Percentiles rank a stretch among this genome's conserved stretches.
Evolutionary conservation across 2,797 vertebrate species (phyloP).

Genomic region (Chaunax sp.): DNA sequence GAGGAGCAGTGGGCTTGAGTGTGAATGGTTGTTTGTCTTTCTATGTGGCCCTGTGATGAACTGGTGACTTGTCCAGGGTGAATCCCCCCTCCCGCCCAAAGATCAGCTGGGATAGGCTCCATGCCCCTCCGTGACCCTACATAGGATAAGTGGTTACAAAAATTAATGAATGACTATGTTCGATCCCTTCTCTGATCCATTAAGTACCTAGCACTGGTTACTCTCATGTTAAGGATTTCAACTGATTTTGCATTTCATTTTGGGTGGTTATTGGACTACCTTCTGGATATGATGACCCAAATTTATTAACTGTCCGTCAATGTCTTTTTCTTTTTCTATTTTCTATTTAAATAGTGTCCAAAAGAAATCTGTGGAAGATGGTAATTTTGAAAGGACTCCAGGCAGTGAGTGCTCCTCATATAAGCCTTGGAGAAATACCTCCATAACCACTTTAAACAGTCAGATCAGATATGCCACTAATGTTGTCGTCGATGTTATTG

Average conservation of each 20-base stretch:
- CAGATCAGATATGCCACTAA: conserved; percentile 26
- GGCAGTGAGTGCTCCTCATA: conserved; percentile 2
- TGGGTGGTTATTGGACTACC: conserved; percentile 5
- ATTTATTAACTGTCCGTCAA: conserved; percentile 1
- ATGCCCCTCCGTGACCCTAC: too few species aligned
- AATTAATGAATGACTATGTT: conserved; percentile 4
- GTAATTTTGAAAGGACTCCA: conserved; percentile 7
- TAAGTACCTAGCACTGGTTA: conserved; percentile 15
- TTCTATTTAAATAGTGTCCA: conserved; percentile 18
- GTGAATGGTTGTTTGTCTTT: too few species aligned
- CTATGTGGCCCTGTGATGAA: too few species aligned
- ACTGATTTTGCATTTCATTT: conserved; percentile 36
- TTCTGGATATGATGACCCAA: conserved; percentile 3
- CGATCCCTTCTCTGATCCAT: conserved; percentile 29
- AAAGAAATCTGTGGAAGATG: conserved; percentile 1
- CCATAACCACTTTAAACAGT: conserved; percentile 14
- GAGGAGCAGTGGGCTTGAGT: too few species aligned
- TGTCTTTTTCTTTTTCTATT: not conserved
- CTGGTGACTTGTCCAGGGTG: too few species aligned
- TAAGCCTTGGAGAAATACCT: conserved; percentile 14
- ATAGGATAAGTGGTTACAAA: too few species aligned
- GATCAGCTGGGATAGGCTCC: too few species aligned
- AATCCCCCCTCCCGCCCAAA: too few species aligned
- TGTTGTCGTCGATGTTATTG: too few species aligned
- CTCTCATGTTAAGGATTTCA: conserved; percentile 12